Conservation (phyloP, 92 coral and sea anemone species). For the Bergia sp. region DNA sequence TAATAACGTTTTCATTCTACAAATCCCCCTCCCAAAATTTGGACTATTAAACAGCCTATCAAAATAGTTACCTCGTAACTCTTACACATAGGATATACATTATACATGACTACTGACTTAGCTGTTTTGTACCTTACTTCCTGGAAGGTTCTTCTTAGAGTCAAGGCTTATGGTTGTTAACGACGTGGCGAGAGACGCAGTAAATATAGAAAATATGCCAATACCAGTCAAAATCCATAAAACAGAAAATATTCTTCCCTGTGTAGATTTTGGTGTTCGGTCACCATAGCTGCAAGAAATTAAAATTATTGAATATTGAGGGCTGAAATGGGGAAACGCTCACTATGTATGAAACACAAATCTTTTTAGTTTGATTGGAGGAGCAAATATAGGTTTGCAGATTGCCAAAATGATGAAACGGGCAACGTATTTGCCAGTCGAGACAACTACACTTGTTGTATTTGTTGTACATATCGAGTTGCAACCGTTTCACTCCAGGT, state of each 20-base stretch:
- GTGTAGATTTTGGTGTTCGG: conserved; percentile 60
- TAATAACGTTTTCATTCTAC: too few relatives aligned
- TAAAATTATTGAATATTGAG: neutral
- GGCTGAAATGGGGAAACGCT: neutral
- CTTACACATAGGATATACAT: too few relatives aligned
- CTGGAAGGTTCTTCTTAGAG: conserved; percentile 54
- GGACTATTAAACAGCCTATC: too few relatives aligned
- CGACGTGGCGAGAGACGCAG: conserved; percentile 57
- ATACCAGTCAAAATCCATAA: conserved; percentile 67
- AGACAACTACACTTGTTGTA: too few relatives aligned
- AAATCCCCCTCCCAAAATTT: too few relatives aligned
- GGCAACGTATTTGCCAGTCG: neutral
- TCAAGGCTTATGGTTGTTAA: conserved; percentile 61
- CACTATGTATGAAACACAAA: neutral
- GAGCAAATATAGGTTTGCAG: neutral
- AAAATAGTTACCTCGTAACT: too few relatives aligned
- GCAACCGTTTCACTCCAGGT: too few relatives aligned
- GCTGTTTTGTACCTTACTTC: conserved; percentile 52
- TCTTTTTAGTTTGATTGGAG: too few relatives aligned
- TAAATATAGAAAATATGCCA: conserved; percentile 60
- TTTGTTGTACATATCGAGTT: too few relatives aligned
- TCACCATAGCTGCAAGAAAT: conserved; percentile 57
- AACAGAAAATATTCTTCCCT: conserved; percentile 66
- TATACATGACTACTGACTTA: neutral
- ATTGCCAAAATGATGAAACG: neutral